Conservation (phyloP, 2,888 invertebrate genomes). For the Hypomecis atomaria region DNA sequence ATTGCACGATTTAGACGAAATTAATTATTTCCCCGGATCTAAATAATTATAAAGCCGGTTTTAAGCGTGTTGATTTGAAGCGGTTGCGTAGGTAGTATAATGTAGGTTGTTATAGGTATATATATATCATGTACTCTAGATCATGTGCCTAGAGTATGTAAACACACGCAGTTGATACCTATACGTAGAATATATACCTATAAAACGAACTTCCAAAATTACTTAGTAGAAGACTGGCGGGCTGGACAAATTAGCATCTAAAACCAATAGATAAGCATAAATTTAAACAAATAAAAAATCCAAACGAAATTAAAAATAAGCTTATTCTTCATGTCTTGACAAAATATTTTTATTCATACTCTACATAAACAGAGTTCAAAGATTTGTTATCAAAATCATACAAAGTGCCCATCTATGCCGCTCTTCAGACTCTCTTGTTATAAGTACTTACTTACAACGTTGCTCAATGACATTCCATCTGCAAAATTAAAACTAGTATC, state of each 20-base stretch:
- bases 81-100: slow-evolving; percentile 18
- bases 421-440: slow-evolving; percentile 45
- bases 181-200: too few relatives aligned
- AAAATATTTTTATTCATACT: not conserved
- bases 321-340: too few relatives aligned
- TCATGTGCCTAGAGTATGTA: too few relatives aligned
- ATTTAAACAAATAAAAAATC: not conserved
- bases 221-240: too few relatives aligned
- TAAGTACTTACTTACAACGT: slow-evolving; percentile 41
- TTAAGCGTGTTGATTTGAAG: slow-evolving; percentile 30
- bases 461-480: slow-evolving; percentile 74
- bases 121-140: slow-evolving; percentile 21
- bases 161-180: too few relatives aligned
- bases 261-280: not conserved
- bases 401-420: slow-evolving; percentile 39
- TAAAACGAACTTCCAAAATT: too few relatives aligned
- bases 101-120: not conserved
- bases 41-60: slow-evolving; percentile 40
- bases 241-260: too few relatives aligned
- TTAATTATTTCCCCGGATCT: slow-evolving; percentile 66
- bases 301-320: too few relatives aligned
- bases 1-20: slow-evolving; percentile 77
- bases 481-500: slow-evolving; percentile 82
- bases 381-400: slow-evolving; percentile 39
- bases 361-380: slow-evolving; percentile 31